Base-by-base conservation (phyloP, 2,797 vertebrate species). In the Anas bahamensis region DNA sequence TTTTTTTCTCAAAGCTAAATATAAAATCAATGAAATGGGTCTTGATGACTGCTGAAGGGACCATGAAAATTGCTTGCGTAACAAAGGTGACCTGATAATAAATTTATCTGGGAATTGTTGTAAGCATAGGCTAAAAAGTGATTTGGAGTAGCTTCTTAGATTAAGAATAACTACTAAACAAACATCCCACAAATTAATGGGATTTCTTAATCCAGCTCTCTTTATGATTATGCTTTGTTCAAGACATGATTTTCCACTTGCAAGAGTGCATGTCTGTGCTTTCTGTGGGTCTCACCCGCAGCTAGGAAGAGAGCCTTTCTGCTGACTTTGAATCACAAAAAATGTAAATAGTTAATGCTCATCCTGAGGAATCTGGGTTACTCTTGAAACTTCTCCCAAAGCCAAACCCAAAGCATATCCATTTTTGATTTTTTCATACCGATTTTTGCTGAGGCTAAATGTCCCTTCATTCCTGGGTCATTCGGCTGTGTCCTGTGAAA, bases 1-100 rank as follows among this genome's bases (percentile, higher is more conserved):
- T 81, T 69, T 91, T 46, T 68, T 71, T 56, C n/a, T 29, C 19
- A 73, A 82, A 92, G 53, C 68, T 84, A 94, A 90, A 92, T 86
- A 59, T 60, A 81, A 93, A 96, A 81, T 92, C 91, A 90, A 3
- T 85, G 35, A 77, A 87, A 74, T 14, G 7, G 4, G 2, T 72
- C n/a, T 50, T 66, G 57, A 64, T 75, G 75, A 64, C 41, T 73
- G 8, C 37, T 46, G 61, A 39, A 85, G 15, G 17, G 44, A n/a
- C 17, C n/a, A 26, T 83, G 64, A 76, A 73, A 87, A 83, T 21
- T 26, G 13, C 17, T 78, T 70, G 5, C 42, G 88, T 63, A 37
- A 66, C 52, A 56, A 59, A 76, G 26, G 24, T 91, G 55, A 64
- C 26, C 21, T 14, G 41, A 23, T 83, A 61, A 71, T 77, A 65